Evolutionary conservation across 2,113 vertebrate species (phyloP), one percentile per base, ranked within the genome.

Genomic region (Vidua chalybeata): DNA sequence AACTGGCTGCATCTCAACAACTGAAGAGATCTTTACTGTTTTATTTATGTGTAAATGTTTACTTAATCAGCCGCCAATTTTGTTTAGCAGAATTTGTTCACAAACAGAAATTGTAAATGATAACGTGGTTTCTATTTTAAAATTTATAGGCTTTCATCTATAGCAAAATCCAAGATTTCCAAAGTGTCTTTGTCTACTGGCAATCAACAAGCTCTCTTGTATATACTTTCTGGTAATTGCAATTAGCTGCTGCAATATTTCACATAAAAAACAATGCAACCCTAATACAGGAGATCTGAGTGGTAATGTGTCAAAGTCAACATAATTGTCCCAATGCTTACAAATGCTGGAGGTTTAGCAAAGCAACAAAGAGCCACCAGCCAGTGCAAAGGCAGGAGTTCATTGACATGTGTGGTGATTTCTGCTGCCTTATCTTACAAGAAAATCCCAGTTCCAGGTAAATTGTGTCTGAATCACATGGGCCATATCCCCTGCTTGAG

Each of bases 21-120:
- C 67, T 94, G 69, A 78, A 94, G 86, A 95, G 94, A 81, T 95
- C 96, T 95, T 96, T 84, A 94, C 94, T 93, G 59, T 89, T 96
- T 90, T 96, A 87, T 87, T 97, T 97, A 97, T 97, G 96, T 96
- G 91, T 96, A 97, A 98, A 97, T 84, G 94, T 97, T 94, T 97
- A 94, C 94, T 96, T 95, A 97, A 97, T 97, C 89, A 97, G 59
- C 31, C 66, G 68, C 93, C 91, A 96, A 96, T 97, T 73, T 96
- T 97, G 63, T 86, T 86, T 86, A 94, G 86, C 28, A 64, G 92
- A 88, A 94, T 93, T 93, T 96, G 91, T 95, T 97, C 96, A 33
- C 93, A 96, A 97, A 96, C 26, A 66, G 67, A 94, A 97, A 95
- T 67, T 92, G 63, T 96, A 96, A 97, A 93, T 1, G 90, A 94